Evolutionary conservation across 2,113 vertebrate species (phyloP), one percentile per base, ranked within the genome.

Genomic region (Brachyhypopomus occidentalis): DNA sequence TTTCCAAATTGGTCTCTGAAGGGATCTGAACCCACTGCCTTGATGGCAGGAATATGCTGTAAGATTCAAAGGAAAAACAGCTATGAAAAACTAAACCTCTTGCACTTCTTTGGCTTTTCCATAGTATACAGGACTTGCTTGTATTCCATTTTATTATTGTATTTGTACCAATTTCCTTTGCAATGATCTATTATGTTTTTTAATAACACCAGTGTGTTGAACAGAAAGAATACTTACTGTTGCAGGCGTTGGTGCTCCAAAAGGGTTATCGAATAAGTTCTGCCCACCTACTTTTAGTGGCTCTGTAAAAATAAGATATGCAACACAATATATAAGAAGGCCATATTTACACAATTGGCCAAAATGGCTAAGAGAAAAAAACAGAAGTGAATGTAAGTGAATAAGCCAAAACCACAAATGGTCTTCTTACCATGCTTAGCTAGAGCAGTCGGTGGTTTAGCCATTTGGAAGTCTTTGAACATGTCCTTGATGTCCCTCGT

Each of bases 391-490:
- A 38, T 74, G 5, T 2, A 20, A 4, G 22, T 76, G 34, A 63
- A 60, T 36, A 45, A 17, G 16, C 23, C 58, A 60, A 27, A 25
- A 5, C 86, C 52, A 84, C 85, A 92, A 16, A 86, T 92, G 77
- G 89, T 91, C 19, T 87, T 90, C 20, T 94, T 92, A 85, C 92
- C 92, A 84, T 89, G 94, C 78, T 94, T 93, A 0, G 93, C 91
- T 6, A 94, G 92, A 6, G 95, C 88, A 0, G 91, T 90, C 17
- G 95, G 95, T 19, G 91, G 94, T 58, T 95, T 95, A 52, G 92
- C 91, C 85, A 96, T 85, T 38, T 95, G 94, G 80, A 96, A 95
- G 86, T 95, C 94, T 89, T 94, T 96, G 85, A 96, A 96, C 95
- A 96, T 95, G 79, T 95, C 93, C 78, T 93, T 96, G 27, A 95